Evolutionary conservation across 2,888 invertebrate species (phyloP).

Genomic region (Tupiocoris notatus): DNA sequence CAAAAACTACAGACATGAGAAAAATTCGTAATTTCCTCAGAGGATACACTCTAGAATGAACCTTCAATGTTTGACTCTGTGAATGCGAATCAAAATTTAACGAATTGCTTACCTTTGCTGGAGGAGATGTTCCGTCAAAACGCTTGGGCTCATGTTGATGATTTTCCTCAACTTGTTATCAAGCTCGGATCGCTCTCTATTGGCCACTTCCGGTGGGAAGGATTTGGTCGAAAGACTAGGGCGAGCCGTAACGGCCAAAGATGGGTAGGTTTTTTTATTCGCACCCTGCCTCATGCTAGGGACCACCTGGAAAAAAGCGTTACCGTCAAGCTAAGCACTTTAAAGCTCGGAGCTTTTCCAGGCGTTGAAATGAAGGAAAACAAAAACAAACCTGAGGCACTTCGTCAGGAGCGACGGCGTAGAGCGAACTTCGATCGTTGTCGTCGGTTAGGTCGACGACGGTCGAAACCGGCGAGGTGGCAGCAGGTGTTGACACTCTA

Average conservation of each 20-base stretch:
- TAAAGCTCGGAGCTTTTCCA: not conserved
- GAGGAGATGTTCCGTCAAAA: slow-evolving; percentile 87
- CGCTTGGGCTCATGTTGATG: slow-evolving; percentile 75
- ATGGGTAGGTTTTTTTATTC: slow-evolving; percentile 78
- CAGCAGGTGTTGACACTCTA: not conserved
- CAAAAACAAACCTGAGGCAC: slow-evolving; percentile 1
- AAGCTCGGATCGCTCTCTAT: slow-evolving; percentile 53
- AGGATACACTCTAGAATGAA: too few relatives aligned
- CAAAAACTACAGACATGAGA: too few relatives aligned
- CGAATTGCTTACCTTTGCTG: slow-evolving; percentile 72
- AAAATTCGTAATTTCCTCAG: too few relatives aligned
- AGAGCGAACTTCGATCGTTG: not conserved
- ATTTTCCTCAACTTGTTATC: slow-evolving; percentile 81
- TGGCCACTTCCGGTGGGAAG: slow-evolving; percentile 52
- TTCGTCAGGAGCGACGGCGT: slow-evolving; percentile 22
- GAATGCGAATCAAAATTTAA: too few relatives aligned
- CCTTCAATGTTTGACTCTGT: too few relatives aligned
- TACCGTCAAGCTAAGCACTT: not conserved
- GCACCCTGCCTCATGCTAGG: slow-evolving; percentile 59
- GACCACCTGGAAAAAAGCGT: not conserved
- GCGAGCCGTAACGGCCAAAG: slow-evolving; percentile 77
- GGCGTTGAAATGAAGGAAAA: too few relatives aligned
- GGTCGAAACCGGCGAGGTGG: not conserved
- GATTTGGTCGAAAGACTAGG: slow-evolving; percentile 75
- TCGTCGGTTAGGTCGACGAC: slow-evolving; percentile 36